Percentiles rank a stretch among this genome's conserved stretches.
Evolutionary conservation across 2,113 vertebrate genomes (phyloP).

Genomic region (Herpailurus yagouaroundi): DNA sequence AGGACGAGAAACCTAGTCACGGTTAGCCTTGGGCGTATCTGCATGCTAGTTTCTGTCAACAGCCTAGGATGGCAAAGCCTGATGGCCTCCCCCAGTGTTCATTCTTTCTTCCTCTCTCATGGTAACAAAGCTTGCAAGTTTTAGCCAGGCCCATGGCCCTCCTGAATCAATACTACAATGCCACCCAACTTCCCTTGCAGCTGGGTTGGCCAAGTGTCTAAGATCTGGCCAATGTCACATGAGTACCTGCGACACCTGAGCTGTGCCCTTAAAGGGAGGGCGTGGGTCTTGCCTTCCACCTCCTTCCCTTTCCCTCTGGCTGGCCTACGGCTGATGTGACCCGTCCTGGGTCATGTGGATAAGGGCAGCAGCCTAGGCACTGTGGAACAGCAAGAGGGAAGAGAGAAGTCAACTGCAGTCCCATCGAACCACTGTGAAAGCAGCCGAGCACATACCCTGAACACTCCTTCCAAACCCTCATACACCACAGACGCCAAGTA

Average conservation of each 20-base stretch:
- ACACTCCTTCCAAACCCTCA: neutral
- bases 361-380: neutral
- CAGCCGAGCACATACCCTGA: neutral
- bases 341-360: neutral
- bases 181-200: neutral
- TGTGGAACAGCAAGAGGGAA: neutral
- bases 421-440: neutral
- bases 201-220: neutral
- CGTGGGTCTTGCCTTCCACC: neutral
- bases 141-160: neutral
- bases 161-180: neutral
- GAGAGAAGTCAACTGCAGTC: neutral
- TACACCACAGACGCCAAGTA: neutral
- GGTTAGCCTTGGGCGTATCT: neutral
- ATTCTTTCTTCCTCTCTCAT: neutral
- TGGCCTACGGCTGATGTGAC: neutral
- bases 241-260: neutral
- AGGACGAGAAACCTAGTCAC: neutral
- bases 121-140: neutral
- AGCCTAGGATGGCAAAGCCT: neutral
- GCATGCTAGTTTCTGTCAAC: neutral
- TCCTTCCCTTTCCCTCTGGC: neutral
- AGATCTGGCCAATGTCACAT: neutral
- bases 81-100: neutral
- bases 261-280: neutral